Evolutionary conservation across 2,113 vertebrate species (phyloP).

Genomic region (Rhea americana): DNA sequence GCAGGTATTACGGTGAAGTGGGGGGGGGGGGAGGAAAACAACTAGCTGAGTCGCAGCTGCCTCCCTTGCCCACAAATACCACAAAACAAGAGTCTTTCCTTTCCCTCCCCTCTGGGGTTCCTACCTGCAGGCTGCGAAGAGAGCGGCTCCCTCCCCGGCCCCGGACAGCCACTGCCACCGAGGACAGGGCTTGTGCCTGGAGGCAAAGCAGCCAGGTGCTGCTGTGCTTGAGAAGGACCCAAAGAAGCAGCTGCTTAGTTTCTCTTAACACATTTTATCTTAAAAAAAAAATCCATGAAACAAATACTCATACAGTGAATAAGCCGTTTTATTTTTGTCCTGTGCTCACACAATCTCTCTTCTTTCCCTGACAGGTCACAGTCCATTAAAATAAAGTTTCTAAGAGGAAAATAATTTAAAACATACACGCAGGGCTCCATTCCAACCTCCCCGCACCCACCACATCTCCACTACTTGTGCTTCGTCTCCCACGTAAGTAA

Average conservation of each 20-base stretch:
- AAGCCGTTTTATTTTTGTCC: conserved; percentile 80
- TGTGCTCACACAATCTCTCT: conserved; percentile 79
- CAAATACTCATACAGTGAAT: conserved; percentile 68
- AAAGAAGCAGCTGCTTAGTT: background rate
- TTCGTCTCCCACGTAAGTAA: conserved; percentile 6
- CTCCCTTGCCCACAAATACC: rapidly evolving
- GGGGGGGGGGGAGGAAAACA: too few relatives aligned
- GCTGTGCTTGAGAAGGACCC: rapidly evolving
- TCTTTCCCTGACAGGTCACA: conserved; percentile 78
- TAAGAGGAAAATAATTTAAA: conserved; percentile 72
- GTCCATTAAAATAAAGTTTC: conserved; percentile 77
- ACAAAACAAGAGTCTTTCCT: background rate
- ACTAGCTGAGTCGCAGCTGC: background rate
- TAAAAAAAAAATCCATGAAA: background rate
- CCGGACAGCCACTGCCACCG: too few relatives aligned
- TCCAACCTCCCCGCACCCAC: conserved; percentile 43
- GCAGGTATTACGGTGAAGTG: background rate
- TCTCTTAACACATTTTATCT: background rate
- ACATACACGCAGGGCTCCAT: conserved; percentile 53
- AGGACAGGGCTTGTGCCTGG: rapidly evolving
- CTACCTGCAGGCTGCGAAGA: rapidly evolving
- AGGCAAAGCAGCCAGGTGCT: background rate
- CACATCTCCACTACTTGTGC: conserved; percentile 53
- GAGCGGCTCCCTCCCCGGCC: background rate
- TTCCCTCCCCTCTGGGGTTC: background rate